Evolutionary conservation across 2,888 invertebrate genomes (phyloP).

Genomic region (Parelbella ahira): DNA sequence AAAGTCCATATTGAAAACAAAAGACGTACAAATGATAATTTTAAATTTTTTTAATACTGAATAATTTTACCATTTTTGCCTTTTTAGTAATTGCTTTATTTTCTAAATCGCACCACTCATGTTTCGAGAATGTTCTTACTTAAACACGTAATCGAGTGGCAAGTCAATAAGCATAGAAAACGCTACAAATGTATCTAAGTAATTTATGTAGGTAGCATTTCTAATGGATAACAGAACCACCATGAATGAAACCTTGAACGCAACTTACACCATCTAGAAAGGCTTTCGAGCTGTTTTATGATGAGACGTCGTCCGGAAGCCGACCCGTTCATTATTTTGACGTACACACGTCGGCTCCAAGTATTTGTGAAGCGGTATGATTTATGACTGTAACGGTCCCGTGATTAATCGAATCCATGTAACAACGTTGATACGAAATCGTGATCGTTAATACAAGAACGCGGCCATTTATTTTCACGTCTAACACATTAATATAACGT

Average conservation of each 20-base stretch:
- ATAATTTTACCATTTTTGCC: not conserved
- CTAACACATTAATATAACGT: slow-evolving; percentile 23
- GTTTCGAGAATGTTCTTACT: too few species aligned
- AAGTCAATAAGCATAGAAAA: too few species aligned
- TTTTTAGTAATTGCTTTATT: too few species aligned
- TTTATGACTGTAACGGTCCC: slow-evolving; percentile 59
- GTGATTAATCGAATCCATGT: slow-evolving; percentile 66
- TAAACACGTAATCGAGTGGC: too few species aligned
- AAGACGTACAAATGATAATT: too few species aligned
- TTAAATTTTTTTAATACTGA: too few species aligned
- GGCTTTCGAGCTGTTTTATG: slow-evolving; percentile 51
- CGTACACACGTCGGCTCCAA: slow-evolving; percentile 48
- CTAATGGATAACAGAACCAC: too few species aligned
- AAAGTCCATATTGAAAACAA: too few species aligned
- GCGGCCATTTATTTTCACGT: slow-evolving; percentile 49
- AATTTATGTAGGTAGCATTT: too few species aligned
- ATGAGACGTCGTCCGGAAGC: slow-evolving; percentile 56
- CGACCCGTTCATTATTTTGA: slow-evolving; percentile 55
- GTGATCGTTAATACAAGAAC: slow-evolving; percentile 48
- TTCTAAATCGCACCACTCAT: too few species aligned
- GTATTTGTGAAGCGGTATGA: slow-evolving; percentile 61
- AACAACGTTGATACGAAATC: slow-evolving; percentile 38
- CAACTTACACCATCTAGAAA: slow-evolving; percentile 32
- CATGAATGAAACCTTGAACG: too few species aligned
- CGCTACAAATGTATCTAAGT: too few species aligned